Base-by-base conservation (phyloP, 2,888 invertebrate species). In the Phaedon cochleariae region DNA sequence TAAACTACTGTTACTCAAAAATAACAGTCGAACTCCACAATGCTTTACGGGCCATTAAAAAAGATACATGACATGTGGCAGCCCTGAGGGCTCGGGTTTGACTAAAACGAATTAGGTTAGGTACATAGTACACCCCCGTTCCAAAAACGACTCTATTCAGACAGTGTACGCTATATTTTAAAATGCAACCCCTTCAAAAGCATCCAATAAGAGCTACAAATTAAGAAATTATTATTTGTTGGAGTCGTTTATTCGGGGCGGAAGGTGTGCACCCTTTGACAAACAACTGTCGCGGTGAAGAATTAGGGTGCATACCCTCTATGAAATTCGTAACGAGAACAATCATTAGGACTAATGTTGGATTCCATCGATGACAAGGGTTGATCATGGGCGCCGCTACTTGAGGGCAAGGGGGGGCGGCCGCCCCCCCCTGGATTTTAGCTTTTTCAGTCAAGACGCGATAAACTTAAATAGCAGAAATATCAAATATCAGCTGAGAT, bases 51-150 rank as follows among this genome's bases (percentile, higher is more conserved):
- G 64, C 54, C 71, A 71, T 71, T 71, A 71, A 71, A 71, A 68
- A 69, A 67, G 68, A 68, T 71, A 71, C 68, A 71, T 67, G 71
- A 71, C 71, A 71, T 71, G 71, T 71, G 71, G 71, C 71, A 26
- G 67, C 64, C 71, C 68, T 64, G 37, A 55, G 68, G 65, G 62
- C 26, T 29, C 59, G 71, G 67, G 65, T 65, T 69, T 61, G 57
- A 62, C 62, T 65, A 65, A 69, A 67, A 65, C 58, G 67, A 68
- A 71, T 71, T 71, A 71, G 62, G 64, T 62, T 60, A 34, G 58
- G 69, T 67, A 66, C 70, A 68, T 46, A 54, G 69, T 67, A 66
- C 70, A 68, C 52, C 64, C 64, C 48, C 34, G 12, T 26, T 15
- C 20, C 22, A 22, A 22, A 15, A 21, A 52, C 26, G 7, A 52